Conservation (phyloP, 1,140 invertebrate species). For the Eupeodes corollae region DNA sequence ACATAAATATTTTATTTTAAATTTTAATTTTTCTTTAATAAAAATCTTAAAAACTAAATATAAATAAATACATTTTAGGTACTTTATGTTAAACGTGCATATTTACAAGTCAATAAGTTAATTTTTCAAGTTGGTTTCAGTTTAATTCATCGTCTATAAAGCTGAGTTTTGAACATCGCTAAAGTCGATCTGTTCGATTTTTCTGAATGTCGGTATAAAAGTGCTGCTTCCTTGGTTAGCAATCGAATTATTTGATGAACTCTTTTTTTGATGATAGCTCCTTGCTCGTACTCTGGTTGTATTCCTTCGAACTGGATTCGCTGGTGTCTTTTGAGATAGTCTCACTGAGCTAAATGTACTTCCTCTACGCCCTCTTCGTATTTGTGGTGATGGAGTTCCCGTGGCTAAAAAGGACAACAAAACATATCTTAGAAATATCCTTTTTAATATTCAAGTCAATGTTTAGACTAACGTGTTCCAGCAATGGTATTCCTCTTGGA, state of each 20-base stretch:
- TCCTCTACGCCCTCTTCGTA: conserved; percentile 33
- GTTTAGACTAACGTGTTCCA: conserved; percentile 35
- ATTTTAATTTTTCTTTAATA: too few species aligned
- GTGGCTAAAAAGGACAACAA: conserved; percentile 15
- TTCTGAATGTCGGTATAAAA: conserved; percentile 30
- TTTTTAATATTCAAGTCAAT: neutral
- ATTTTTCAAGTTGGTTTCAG: too few species aligned
- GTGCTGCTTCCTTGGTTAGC: conserved; percentile 30
- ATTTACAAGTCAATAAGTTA: too few species aligned
- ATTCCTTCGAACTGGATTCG: conserved; percentile 40
- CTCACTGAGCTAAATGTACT: conserved; percentile 44
- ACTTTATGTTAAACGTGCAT: too few species aligned
- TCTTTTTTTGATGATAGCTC: conserved; percentile 37
- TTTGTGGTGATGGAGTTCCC: conserved; percentile 37
- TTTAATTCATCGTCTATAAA: conserved; percentile 33
- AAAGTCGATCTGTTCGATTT: conserved; percentile 34
- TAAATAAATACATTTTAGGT: too few species aligned
- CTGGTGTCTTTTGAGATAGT: conserved; percentile 36
- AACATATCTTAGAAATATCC: neutral
- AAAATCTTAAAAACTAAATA: too few species aligned
- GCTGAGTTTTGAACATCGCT: conserved; percentile 32
- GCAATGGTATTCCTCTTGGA: conserved; percentile 49
- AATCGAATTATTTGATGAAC: conserved; percentile 35
- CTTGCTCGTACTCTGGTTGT: conserved; percentile 39
- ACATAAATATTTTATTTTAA: too few species aligned